Conservation (phyloP, 2,888 invertebrate genomes). For the Lepidochrysops patricia region DNA sequence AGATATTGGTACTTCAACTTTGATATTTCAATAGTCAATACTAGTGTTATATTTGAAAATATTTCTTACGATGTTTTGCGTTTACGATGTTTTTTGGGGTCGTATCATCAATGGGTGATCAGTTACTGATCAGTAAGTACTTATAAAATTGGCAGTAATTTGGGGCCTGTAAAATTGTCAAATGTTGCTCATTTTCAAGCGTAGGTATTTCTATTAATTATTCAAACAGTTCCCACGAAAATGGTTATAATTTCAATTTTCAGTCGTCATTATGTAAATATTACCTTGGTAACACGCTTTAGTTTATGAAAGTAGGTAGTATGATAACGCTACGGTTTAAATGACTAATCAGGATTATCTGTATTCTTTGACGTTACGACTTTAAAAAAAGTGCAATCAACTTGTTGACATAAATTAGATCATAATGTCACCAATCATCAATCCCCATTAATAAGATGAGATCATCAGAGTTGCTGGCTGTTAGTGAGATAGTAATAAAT, state of each 20-base stretch:
- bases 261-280: not conserved
- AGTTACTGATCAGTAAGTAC: no score
- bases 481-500: not conserved
- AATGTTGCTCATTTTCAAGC: not conserved
- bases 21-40: no score
- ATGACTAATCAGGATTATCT: no score
- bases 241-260: not conserved
- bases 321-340: no score
- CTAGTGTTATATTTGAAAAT: not conserved
- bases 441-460: not conserved
- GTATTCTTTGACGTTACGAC: no score
- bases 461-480: not conserved
- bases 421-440: not conserved
- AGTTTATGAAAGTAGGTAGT: no score
- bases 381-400: not conserved
- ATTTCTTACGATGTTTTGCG: not conserved
- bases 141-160: not conserved
- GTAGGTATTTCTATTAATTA: not conserved
- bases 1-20: no score
- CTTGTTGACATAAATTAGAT: not conserved
- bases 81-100: not conserved
- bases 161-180: not conserved
- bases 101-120: not conserved
- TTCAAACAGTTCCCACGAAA: not conserved
- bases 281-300: not conserved